A percentile compares a stretch with the other conserved stretches of the same genome.
These are phyloP conservation scores for Tetragnatha versicolor DNA, from an alignment of 1,140 invertebrate genomes.

Conservation along the genomic window DNA sequence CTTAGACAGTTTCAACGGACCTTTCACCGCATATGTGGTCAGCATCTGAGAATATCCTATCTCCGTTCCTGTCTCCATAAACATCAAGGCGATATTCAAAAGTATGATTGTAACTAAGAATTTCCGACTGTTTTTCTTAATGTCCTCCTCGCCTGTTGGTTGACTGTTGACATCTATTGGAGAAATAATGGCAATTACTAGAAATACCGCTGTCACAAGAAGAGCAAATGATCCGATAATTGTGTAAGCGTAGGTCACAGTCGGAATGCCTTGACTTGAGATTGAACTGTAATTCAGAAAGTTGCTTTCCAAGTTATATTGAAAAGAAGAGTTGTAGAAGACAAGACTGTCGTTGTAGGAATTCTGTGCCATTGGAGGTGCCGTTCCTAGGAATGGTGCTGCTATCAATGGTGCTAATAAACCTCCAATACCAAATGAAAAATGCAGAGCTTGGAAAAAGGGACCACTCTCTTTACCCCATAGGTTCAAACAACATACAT, in stretches of 20 bases:
- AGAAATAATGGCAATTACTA: slow-evolving; percentile 63
- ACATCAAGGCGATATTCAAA: slow-evolving; percentile 65
- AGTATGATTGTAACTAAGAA: slow-evolving; percentile 61
- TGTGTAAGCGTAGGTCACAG: slow-evolving; percentile 18
- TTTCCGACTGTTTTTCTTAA: background rate
- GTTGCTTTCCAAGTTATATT: background rate
- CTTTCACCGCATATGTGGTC: slow-evolving; percentile 63
- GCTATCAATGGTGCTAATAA: slow-evolving; percentile 68
- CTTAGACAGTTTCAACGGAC: slow-evolving; percentile 60
- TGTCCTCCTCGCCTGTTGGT: slow-evolving; percentile 57
- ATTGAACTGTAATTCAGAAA: background rate
- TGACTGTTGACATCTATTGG: slow-evolving; percentile 60
- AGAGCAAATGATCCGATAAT: slow-evolving; percentile 17
- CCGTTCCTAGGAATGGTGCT: slow-evolving; percentile 63
- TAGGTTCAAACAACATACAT: slow-evolving; percentile 67
- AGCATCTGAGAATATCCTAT: slow-evolving; percentile 67
- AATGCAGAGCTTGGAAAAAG: slow-evolving; percentile 68
- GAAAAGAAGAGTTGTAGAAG: background rate
- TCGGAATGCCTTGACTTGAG: background rate
- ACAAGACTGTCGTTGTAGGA: background rate
- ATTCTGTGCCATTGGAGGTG: no score
- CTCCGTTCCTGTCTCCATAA: slow-evolving; percentile 66
- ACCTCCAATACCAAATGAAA: slow-evolving; percentile 68
- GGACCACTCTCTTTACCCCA: slow-evolving; percentile 68
- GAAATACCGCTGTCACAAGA: slow-evolving; percentile 26